phyloP scores from a whole-genome alignment of 2,113 vertebrate species.

The Calypte anna region DNA sequence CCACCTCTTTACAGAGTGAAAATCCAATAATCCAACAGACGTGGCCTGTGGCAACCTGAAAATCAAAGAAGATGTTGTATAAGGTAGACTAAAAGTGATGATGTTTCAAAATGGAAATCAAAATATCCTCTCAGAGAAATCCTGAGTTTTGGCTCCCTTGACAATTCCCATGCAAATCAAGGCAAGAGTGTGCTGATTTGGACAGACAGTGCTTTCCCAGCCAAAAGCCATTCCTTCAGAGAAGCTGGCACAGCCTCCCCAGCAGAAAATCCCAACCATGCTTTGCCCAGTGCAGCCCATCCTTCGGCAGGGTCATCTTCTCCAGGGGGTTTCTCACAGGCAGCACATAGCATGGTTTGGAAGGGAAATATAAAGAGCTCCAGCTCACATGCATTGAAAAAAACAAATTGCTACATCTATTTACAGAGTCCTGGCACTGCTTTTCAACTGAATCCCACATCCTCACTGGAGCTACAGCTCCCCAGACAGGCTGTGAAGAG shows the following conservation, averaged over 20 bases:
- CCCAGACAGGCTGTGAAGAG: not conserved
- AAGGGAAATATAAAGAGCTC: not conserved
- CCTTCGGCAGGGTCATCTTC: not conserved
- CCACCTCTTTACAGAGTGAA: not conserved
- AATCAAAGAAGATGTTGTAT: not conserved
- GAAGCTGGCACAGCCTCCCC: not conserved
- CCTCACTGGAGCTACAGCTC: not conserved
- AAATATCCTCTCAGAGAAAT: not conserved
- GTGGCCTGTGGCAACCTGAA: not conserved
- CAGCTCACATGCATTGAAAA: not conserved
- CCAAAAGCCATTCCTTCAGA: conserved; percentile 7
- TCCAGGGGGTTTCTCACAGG: not conserved
- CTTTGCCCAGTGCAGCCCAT: not conserved
- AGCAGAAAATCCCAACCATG: not conserved
- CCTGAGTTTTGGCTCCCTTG: conserved; percentile 3
- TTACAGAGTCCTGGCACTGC: not conserved
- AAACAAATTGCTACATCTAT: not conserved
- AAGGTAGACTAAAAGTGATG: not conserved
- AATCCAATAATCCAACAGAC: not conserved
- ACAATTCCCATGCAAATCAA: conserved; percentile 1
- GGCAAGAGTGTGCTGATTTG: not conserved
- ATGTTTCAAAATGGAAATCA: conserved; percentile 7
- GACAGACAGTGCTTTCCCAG: not conserved
- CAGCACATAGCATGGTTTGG: not conserved
- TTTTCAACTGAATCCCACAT: not conserved